Conservation (phyloP, 2,797 vertebrate genomes). For the Lutra lutra region DNA sequence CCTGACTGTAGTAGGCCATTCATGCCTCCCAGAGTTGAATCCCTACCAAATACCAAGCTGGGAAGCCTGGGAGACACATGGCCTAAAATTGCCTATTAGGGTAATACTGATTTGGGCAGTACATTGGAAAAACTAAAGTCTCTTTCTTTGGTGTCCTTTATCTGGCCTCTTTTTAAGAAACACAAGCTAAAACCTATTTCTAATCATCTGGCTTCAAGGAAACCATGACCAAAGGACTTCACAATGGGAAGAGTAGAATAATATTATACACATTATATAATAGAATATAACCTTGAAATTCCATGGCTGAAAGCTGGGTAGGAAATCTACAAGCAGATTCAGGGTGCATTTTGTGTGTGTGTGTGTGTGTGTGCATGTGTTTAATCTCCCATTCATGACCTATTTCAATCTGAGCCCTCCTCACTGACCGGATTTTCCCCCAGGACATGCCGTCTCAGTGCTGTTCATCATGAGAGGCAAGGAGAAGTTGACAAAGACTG, state of each 20-base stretch:
- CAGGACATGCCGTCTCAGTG: accelerated
- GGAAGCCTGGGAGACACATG: not conserved
- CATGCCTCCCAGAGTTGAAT: not conserved
- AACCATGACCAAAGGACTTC: not conserved
- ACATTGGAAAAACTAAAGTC: not conserved
- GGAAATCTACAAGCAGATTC: not conserved
- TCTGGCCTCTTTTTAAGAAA: not conserved
- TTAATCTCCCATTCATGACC: not conserved
- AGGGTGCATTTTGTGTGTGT: not conserved
- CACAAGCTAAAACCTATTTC: not conserved
- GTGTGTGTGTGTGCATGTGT: not conserved
- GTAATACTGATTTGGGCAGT: not conserved
- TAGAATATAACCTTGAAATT: slow-evolving; percentile 9
- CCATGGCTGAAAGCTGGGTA: not conserved
- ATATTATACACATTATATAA: not conserved
- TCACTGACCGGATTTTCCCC: not conserved
- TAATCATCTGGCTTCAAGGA: not conserved
- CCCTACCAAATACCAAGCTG: not conserved
- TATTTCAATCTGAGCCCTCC: not conserved
- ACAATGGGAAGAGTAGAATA: not conserved
- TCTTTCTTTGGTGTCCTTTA: not conserved
- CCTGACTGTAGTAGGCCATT: not conserved
- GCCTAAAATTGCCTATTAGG: not conserved
- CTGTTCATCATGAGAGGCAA: not conserved
- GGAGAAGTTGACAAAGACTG: not conserved